Base-by-base conservation (phyloP, 2,888 invertebrate species). In the Mimumesa dahlbomi region DNA sequence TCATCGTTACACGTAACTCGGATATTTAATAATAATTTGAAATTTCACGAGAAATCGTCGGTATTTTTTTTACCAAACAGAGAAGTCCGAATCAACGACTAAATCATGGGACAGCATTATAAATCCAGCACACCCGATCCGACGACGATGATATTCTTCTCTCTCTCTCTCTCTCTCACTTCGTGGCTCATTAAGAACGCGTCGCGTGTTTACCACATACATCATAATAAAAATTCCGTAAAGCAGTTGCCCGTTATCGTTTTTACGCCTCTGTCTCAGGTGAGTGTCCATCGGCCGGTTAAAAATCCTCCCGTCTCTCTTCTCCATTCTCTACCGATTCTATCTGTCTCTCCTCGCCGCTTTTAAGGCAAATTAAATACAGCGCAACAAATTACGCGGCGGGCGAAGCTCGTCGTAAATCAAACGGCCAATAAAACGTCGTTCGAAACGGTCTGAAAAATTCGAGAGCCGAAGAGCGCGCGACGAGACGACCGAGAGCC, bases 181-280 rank as follows among this genome's bases (percentile, higher is more conserved):
- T 61, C 70, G 65, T 72, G 74, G 76, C 67, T 78, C 73, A 69
- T 81, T 78, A 82, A 71, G 48, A 19, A 50, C 54, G 29, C 46
- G 57, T 22, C 43, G 50, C 53, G 56, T 62, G 61, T 68, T 73
- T 56, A 31, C 65, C 64, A 46, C 66, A 75, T 81, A 78, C 69
- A 74, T 82, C 80, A 83, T 82, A 81, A 84, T 81, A 84, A 83
- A 84, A 82, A 82, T 82, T 82, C 78, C 76, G 46, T 29, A 65
- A 58, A 73, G 58, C 69, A 56, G 61, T 34, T 63, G 67, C 45
- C 77, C 77, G 73, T 83, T 82, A 81, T 79, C 67, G 74, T 81
- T 83, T 84, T 84, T 84, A 81, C 75, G 77, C 68, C 62, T 75
- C 19, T 59, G 58, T 31, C 73, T 53, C 61, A 75, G 54, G 56